A percentile compares a stretch with the other conserved stretches of the same genome.
Evolutionary conservation across 2,797 vertebrate species (phyloP).

Genomic region (Nannoperca obscura): DNA sequence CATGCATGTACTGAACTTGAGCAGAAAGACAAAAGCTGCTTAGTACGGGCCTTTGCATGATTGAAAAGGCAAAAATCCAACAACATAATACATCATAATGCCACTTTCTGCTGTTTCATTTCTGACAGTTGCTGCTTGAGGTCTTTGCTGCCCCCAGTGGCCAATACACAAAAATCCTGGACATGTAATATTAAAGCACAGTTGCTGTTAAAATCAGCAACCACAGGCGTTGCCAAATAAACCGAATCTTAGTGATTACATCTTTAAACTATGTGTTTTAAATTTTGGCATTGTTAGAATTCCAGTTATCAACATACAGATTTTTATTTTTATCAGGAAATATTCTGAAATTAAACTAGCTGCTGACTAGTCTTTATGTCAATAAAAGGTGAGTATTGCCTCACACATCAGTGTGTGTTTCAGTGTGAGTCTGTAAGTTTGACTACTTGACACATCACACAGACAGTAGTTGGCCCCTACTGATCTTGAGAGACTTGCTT

Average conservation of each 20-base stretch:
- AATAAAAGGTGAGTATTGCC: background rate
- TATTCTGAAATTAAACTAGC: background rate
- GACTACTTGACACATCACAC: background rate
- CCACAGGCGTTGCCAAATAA: background rate
- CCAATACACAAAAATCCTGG: background rate
- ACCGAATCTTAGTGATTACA: background rate
- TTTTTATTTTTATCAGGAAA: background rate
- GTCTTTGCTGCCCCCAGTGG: background rate
- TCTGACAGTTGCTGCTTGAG: background rate
- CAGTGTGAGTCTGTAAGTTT: background rate
- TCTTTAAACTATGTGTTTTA: background rate
- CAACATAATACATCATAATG: background rate
- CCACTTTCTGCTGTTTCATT: background rate
- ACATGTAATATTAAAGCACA: background rate
- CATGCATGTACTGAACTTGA: background rate
- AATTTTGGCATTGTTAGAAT: background rate
- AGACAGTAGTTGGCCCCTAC: background rate
- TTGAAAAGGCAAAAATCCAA: background rate
- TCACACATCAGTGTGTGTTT: background rate
- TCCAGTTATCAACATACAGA: background rate
- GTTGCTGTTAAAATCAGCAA: background rate
- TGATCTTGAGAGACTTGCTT: conserved; percentile 34
- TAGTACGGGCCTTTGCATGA: background rate
- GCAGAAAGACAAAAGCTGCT: background rate
- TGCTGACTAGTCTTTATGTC: background rate